phyloP scores from a whole-genome alignment of 2,888 invertebrate species.

The Exephanes ischioxanthus region DNA sequence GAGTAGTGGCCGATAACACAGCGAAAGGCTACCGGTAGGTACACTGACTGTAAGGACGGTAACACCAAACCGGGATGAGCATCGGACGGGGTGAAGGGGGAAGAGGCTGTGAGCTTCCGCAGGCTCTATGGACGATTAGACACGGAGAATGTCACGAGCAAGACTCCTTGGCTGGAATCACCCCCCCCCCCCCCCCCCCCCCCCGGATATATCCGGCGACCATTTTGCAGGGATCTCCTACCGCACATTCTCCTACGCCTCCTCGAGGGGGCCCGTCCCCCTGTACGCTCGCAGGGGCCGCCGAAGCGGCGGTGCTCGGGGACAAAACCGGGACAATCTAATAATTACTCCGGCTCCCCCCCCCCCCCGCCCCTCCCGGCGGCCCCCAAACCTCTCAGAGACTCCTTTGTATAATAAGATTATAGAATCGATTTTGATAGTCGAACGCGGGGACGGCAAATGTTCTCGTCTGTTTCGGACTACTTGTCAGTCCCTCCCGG shows the following conservation, averaged over 20 bases:
- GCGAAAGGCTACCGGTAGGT: conserved; percentile 17
- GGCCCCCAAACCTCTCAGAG: not conserved
- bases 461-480: conserved; percentile 16
- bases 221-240: conserved; percentile 40
- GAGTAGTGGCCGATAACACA: conserved; percentile 32
- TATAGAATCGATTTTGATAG: conserved; percentile 39
- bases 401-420: conserved; percentile 21
- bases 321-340: conserved; percentile 47
- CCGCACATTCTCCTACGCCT: conserved; percentile 24
- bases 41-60: conserved; percentile 31
- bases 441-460: not conserved
- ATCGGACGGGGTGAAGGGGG: not conserved
- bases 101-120: conserved; percentile 43
- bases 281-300: conserved; percentile 5
- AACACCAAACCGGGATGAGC: conserved; percentile 1
- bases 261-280: not conserved
- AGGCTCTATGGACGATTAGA: conserved; percentile 60
- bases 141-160: conserved; percentile 61
- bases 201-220: conserved; percentile 37
- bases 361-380: not conserved
- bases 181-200: not conserved
- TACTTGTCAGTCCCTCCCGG: not conserved
- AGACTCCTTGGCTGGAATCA: conserved; percentile 44
- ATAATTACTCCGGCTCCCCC: conserved; percentile 16
- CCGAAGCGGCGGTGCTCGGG: conserved; percentile 23